phyloP scores from a whole-genome alignment of 1,140 invertebrate genomes.

The Sitodiplosis mosellana region DNA sequence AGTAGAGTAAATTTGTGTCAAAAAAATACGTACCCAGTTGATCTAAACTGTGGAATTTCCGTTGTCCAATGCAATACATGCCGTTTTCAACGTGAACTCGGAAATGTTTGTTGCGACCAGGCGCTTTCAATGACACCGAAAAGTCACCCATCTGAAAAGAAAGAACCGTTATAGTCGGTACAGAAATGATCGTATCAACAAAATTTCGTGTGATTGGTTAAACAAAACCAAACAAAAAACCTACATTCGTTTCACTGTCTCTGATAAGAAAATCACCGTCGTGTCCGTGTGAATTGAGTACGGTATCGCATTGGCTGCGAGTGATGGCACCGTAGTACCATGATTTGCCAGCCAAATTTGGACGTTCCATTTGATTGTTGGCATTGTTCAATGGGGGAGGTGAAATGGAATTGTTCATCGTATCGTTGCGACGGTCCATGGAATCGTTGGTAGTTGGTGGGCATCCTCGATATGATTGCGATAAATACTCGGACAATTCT shows the following conservation, averaged over 20 bases:
- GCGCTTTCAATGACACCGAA: constrained; percentile 94
- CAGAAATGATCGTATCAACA: not conserved
- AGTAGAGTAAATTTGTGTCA: no score
- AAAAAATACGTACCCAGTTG: constrained; percentile 40
- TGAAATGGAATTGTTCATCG: constrained; percentile 11
- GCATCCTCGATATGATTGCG: constrained; percentile 53
- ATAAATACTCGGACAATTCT: constrained; percentile 71
- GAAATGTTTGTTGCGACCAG: constrained; percentile 96
- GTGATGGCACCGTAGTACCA: constrained; percentile 97
- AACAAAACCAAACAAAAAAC: constrained; percentile 22
- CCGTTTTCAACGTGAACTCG: constrained; percentile 89
- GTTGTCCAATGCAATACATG: constrained; percentile 91
- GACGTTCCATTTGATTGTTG: constrained; percentile 31
- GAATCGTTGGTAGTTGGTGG: constrained; percentile 24
- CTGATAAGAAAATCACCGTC: constrained; percentile 97
- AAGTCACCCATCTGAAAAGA: constrained; percentile 82
- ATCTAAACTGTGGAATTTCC: constrained; percentile 89
- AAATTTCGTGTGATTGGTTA: no score
- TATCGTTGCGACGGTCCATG: constrained; percentile 24
- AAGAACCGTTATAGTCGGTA: constrained; percentile 2
- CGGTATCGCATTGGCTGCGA: constrained; percentile 81
- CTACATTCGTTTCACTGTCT: constrained; percentile 97
- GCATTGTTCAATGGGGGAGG: constrained; percentile 13
- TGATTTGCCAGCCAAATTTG: constrained; percentile 55
- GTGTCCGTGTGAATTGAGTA: constrained; percentile 83